A percentile compares a stretch with the other conserved stretches of the same genome.
These are phyloP conservation scores for Sinopyrophorus schimmeli DNA, from an alignment of 2,888 invertebrate species.

Conservation along the genomic window DNA sequence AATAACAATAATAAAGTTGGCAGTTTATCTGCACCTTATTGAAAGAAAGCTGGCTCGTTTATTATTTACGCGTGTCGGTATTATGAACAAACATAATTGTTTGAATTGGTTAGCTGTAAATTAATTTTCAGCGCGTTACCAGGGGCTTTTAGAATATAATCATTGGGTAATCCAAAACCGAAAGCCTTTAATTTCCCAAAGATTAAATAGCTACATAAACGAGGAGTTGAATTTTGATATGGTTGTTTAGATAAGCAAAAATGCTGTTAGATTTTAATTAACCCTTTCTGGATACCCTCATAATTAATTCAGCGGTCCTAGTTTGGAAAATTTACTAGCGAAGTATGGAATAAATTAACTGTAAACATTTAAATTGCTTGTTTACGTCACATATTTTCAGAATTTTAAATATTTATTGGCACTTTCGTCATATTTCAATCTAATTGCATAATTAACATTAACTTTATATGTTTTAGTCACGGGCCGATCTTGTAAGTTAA, in stretches of 20 bases:
- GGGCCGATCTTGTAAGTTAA: constrained; percentile 14
- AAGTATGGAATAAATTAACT: neutral
- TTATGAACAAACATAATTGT: constrained; percentile 18
- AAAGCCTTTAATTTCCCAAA: constrained; percentile 18
- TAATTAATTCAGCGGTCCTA: neutral
- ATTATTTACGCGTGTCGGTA: constrained; percentile 19
- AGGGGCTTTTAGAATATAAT: constrained; percentile 19
- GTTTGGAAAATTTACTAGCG: neutral
- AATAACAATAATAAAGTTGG: no score
- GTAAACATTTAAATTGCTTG: constrained; percentile 1
- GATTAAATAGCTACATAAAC: constrained; percentile 21
- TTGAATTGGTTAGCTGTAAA: constrained; percentile 25
- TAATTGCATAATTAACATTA: constrained; percentile 13
- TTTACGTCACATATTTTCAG: neutral
- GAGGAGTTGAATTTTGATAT: constrained; percentile 7
- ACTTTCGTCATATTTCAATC: constrained; percentile 3
- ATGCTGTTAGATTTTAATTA: constrained; percentile 1
- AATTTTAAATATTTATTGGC: constrained; percentile 10
- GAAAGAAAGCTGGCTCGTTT: constrained; percentile 15
- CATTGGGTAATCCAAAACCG: constrained; percentile 18
- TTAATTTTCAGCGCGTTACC: constrained; percentile 24
- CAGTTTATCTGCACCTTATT: constrained; percentile 8
- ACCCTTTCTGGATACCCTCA: neutral
- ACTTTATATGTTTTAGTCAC: constrained; percentile 7
- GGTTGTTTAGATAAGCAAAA: constrained; percentile 8